Conservation (phyloP, 1,140 invertebrate genomes). For the Arion vulgaris region DNA sequence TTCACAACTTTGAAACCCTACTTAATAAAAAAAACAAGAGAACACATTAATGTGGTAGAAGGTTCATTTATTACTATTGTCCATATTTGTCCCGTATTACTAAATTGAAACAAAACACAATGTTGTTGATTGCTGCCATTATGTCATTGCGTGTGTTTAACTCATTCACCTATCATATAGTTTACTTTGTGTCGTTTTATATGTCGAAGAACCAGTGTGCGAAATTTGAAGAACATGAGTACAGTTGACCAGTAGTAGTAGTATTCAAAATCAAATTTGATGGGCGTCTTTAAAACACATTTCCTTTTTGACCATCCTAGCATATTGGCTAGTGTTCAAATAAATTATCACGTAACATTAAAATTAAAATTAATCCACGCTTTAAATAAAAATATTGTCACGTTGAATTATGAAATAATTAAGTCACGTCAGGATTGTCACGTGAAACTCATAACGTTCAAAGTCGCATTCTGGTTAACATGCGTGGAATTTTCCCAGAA, state of each 20-base stretch:
- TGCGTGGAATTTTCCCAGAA: slow-evolving; percentile 20
- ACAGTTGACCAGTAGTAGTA: background rate
- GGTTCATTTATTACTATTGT: too few species aligned
- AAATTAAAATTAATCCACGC: background rate
- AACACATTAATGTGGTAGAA: too few species aligned
- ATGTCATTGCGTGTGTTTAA: background rate
- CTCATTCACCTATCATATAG: background rate
- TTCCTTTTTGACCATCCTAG: background rate
- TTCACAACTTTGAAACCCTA: too few species aligned
- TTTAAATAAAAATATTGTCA: background rate
- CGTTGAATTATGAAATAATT: too few species aligned
- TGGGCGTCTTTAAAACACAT: background rate
- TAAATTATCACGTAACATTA: background rate
- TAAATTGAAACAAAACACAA: too few species aligned
- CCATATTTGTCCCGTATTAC: too few species aligned
- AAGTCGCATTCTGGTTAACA: background rate
- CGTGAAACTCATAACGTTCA: background rate
- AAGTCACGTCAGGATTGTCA: background rate
- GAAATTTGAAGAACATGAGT: background rate
- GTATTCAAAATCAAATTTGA: background rate
- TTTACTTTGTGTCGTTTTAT: background rate
- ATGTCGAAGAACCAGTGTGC: background rate
- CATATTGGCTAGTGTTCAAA: background rate
- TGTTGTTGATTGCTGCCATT: background rate
- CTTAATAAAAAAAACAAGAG: too few species aligned